phyloP scores from a whole-genome alignment of 2,113 vertebrate species.

The Sceloporus tristichus region DNA sequence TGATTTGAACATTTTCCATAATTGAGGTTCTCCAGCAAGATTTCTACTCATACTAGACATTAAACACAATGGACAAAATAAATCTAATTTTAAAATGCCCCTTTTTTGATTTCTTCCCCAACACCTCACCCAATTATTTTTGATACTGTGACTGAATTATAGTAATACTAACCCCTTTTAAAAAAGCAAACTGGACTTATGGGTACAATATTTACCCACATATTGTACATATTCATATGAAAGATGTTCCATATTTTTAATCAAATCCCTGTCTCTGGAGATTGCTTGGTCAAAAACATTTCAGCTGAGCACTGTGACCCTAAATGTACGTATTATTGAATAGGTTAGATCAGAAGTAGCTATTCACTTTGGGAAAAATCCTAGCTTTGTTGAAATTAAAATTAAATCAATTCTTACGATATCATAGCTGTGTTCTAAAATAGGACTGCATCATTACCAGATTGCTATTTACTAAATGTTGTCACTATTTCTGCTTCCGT shows the following conservation, averaged over 20 bases:
- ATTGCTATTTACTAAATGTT: background rate
- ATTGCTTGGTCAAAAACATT: slow-evolving; percentile 45
- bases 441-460: background rate
- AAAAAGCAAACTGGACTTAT: background rate
- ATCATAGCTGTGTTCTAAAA: background rate
- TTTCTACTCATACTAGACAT: slow-evolving; percentile 1
- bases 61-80: slow-evolving; percentile 14
- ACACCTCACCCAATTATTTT: background rate
- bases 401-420: background rate
- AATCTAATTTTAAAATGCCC: slow-evolving; percentile 15
- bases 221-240: slow-evolving; percentile 63
- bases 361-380: background rate
- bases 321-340: background rate
- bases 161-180: slow-evolving; percentile 12
- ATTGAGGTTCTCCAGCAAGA: slow-evolving; percentile 19
- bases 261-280: slow-evolving; percentile 33
- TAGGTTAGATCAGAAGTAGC: background rate
- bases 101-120: slow-evolving; percentile 24
- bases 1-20: slow-evolving; percentile 23
- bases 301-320: background rate
- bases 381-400: background rate
- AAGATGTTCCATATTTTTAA: slow-evolving; percentile 64
- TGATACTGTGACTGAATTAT: slow-evolving; percentile 53
- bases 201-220: slow-evolving; percentile 55
- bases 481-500: background rate